Evolutionary conservation across 2,113 vertebrate genomes (phyloP).

Genomic region (Chaenocephalus aceratus): DNA sequence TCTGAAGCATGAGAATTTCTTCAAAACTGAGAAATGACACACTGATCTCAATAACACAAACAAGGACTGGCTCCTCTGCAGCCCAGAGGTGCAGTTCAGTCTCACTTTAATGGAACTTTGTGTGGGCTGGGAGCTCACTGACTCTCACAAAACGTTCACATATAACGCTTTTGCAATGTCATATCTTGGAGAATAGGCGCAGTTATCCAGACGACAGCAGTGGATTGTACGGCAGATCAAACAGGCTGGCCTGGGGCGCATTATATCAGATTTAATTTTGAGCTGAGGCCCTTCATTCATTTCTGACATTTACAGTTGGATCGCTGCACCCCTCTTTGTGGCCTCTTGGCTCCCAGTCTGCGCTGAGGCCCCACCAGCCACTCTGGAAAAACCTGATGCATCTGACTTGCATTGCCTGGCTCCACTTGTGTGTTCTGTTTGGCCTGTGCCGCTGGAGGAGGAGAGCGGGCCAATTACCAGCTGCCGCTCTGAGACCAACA

Average conservation of each 20-base stretch:
- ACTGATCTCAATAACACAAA: conserved; percentile 55
- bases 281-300: conserved; percentile 85
- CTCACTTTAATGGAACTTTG: conserved; percentile 75
- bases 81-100: conserved; percentile 65
- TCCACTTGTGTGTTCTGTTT: conserved; percentile 87
- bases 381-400: conserved; percentile 85
- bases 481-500: conserved; percentile 76
- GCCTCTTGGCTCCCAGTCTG: conserved; percentile 78
- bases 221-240: conserved; percentile 79
- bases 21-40: conserved; percentile 30
- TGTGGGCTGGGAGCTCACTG: conserved; percentile 72
- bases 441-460: conserved; percentile 77
- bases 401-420: conserved; percentile 84
- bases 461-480: conserved; percentile 83
- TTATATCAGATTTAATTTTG: conserved; percentile 82
- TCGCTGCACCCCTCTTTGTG: conserved; percentile 65
- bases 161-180: conserved; percentile 75
- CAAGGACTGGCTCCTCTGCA: conserved; percentile 52
- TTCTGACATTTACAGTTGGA: conserved; percentile 86
- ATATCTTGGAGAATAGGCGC: conserved; percentile 70
- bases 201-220: conserved; percentile 66
- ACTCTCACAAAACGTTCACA: conserved; percentile 59
- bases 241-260: conserved; percentile 63
- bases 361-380: conserved; percentile 78
- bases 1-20: conserved; percentile 39